A percentile compares a stretch with the other conserved stretches of the same genome.
Evolutionary conservation across 2,113 vertebrate species (phyloP).

Genomic region (Phalacrocorax brasilianus): DNA sequence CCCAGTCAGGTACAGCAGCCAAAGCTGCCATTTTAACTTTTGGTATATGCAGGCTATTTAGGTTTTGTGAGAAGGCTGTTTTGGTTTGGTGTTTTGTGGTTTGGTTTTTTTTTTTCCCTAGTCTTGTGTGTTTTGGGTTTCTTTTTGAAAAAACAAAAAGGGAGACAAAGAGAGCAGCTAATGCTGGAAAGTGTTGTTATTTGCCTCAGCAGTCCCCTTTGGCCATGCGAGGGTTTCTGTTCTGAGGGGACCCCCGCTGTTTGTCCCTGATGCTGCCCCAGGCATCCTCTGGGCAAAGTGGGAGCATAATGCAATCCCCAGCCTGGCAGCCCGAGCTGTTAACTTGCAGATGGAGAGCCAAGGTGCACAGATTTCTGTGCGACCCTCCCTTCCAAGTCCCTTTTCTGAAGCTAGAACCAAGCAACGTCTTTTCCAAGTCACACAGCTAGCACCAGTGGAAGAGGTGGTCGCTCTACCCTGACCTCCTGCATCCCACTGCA

Average conservation of each 20-base stretch:
- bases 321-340: neutral
- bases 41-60: neutral
- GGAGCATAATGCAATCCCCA: neutral
- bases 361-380: neutral
- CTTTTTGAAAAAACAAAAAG: neutral
- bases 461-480: neutral
- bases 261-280: neutral
- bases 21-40: neutral
- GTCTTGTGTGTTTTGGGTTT: neutral
- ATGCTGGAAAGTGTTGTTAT: neutral
- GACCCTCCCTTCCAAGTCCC: neutral
- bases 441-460: neutral
- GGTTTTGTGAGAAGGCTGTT: neutral
- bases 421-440: neutral
- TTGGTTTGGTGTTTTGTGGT: too few relatives aligned
- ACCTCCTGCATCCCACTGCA: neutral
- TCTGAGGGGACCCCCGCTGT: neutral
- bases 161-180: neutral
- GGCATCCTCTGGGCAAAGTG: neutral
- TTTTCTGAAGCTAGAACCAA: neutral
- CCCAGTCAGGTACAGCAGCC: neutral
- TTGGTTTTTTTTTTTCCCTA: neutral
- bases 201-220: neutral
- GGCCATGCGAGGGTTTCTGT: fast-evolving
- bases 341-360: neutral